Conservation (phyloP, 2,888 invertebrate genomes). For the Calameuta pallipes region DNA sequence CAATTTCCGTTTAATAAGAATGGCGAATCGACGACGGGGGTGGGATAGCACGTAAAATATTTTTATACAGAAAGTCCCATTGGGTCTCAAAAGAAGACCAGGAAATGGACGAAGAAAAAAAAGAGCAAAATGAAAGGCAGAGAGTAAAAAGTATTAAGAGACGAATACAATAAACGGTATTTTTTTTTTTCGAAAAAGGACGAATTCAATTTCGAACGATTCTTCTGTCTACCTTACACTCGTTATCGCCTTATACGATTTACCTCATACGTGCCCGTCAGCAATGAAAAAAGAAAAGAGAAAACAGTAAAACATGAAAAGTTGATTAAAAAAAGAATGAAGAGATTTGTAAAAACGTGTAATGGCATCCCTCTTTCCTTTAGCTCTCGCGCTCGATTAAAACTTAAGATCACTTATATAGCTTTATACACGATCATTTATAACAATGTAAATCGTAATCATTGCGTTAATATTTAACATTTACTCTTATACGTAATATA, state of each 20-base stretch:
- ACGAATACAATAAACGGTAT: constrained; percentile 14
- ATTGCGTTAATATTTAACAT: constrained; percentile 66
- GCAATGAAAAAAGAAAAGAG: constrained; percentile 29
- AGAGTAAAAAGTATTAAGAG: constrained; percentile 13
- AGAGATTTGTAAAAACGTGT: constrained; percentile 49
- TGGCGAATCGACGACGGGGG: constrained; percentile 24
- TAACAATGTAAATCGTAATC: constrained; percentile 65
- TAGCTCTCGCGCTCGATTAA: constrained; percentile 59
- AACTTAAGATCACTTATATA: constrained; percentile 65
- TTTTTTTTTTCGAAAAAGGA: constrained; percentile 23
- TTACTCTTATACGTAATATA: constrained; percentile 62
- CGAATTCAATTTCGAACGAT: constrained; percentile 19
- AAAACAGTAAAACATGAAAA: background rate
- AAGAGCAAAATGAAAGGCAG: constrained; percentile 20
- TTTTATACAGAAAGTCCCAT: background rate
- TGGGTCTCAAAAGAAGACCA: background rate
- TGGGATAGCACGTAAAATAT: constrained; percentile 43
- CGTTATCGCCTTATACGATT: background rate
- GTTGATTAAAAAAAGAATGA: constrained; percentile 25
- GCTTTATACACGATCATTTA: constrained; percentile 65
- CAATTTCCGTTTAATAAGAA: constrained; percentile 50
- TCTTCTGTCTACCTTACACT: constrained; percentile 14
- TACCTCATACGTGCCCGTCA: constrained; percentile 17
- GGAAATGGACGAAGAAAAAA: background rate
- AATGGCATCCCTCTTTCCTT: constrained; percentile 58